Percentiles rank a stretch among this genome's conserved stretches.
phyloP scores from a whole-genome alignment of 2,113 vertebrate species.

The Grus americana region DNA sequence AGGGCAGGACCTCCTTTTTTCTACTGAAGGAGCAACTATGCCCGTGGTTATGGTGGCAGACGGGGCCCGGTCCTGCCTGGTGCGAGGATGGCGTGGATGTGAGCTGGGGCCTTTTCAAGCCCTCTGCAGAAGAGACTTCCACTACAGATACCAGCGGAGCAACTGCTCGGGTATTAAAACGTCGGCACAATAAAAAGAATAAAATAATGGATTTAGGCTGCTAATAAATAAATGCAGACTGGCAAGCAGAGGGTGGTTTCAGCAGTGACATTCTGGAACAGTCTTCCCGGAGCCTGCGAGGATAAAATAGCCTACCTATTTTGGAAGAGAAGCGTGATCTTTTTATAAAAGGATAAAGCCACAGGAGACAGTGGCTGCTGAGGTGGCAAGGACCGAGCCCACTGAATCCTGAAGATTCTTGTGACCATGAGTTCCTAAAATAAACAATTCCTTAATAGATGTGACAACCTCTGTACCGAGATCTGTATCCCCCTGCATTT shows the following conservation, averaged over 20 bases:
- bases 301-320: conserved; percentile 42
- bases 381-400: background rate
- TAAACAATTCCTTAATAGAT: conserved; percentile 17
- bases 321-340: conserved; percentile 8
- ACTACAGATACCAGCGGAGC: background rate
- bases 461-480: background rate
- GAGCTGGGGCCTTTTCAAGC: background rate
- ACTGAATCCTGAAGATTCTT: conserved; percentile 8
- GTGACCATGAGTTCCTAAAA: conserved; percentile 14
- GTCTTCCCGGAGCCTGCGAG: background rate
- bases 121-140: background rate
- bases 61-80: background rate
- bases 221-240: background rate
- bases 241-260: background rate
- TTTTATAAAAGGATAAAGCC: conserved; percentile 45
- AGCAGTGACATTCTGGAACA: conserved; percentile 16
- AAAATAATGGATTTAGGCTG: background rate
- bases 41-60: background rate
- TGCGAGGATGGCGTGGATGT: accelerated
- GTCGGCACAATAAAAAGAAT: background rate
- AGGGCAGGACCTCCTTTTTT: background rate
- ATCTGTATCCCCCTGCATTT: background rate
- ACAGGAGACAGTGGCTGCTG: background rate
- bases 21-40: background rate
- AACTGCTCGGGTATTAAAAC: background rate